Conservation (phyloP, 2,113 vertebrate species). For the Myxocyprinus asiaticus region DNA sequence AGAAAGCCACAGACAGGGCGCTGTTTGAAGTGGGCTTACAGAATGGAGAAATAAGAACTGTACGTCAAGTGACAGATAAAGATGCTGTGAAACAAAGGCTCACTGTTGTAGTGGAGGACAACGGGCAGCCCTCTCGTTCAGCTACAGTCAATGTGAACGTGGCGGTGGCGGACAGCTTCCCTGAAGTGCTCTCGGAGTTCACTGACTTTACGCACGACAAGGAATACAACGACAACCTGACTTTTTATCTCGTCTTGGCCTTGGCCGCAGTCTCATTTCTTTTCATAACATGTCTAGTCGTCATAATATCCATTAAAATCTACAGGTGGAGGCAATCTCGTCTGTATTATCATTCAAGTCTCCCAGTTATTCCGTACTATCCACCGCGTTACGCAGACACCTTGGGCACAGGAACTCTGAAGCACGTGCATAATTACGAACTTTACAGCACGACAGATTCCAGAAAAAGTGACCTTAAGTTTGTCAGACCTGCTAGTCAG, state of each 20-base stretch:
- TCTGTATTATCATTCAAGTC: constrained; percentile 32
- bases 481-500: constrained; percentile 25
- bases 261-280: constrained; percentile 46
- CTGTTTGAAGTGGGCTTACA: constrained; percentile 53
- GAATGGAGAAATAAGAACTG: constrained; percentile 51
- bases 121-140: constrained; percentile 51
- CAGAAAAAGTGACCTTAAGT: constrained; percentile 42
- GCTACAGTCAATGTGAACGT: constrained; percentile 48
- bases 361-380: constrained; percentile 58
- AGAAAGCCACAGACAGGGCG: constrained; percentile 47
- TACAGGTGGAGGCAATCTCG: constrained; percentile 47
- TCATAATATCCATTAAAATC: constrained; percentile 31
- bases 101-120: constrained; percentile 53
- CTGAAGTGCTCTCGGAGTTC: constrained; percentile 43
- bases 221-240: constrained; percentile 29
- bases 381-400: constrained; percentile 55
- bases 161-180: constrained; percentile 42
- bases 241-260: constrained; percentile 31
- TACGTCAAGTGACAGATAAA: constrained; percentile 51
- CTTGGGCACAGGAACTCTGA: constrained; percentile 51
- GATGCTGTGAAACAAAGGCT: constrained; percentile 54
- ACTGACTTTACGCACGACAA: constrained; percentile 37
- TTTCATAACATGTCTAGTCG: constrained; percentile 39
- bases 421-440: constrained; percentile 50
- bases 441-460: constrained; percentile 42